These are phyloP conservation scores for Acanthurus tractus DNA, from an alignment of 2,797 vertebrate genomes.

Conservation along the genomic window DNA sequence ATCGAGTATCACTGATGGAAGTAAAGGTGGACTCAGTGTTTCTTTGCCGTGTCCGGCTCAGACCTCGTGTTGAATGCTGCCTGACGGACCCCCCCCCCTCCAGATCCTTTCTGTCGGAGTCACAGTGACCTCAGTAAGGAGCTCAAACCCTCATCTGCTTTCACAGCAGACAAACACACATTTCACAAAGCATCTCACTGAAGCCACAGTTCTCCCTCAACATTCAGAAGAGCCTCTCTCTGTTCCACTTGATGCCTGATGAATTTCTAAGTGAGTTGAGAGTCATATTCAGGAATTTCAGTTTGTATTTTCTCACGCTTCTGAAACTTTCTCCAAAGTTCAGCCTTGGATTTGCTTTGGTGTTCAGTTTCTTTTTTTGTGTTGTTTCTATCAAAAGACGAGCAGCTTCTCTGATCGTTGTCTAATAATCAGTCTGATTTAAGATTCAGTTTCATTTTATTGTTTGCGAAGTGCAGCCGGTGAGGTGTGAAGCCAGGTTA, in stretches of 20 bases:
- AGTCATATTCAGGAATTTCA: not conserved
- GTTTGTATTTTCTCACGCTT: not conserved
- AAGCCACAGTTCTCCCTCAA: not conserved
- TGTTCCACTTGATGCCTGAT: not conserved
- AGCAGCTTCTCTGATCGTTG: too few species aligned
- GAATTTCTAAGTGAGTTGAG: conserved; percentile 6
- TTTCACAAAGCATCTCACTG: conserved; percentile 2
- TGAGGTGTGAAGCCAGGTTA: too few species aligned
- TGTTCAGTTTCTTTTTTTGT: not conserved
- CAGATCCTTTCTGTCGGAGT: conserved; percentile 30
- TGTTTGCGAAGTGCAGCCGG: too few species aligned
- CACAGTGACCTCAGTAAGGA: conserved; percentile 51
- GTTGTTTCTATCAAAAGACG: not conserved
- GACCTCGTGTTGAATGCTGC: not conserved
- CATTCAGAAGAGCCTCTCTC: conserved; percentile 3
- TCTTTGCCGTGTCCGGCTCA: not conserved
- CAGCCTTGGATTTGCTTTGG: not conserved
- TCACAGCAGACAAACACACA: conserved; percentile 1
- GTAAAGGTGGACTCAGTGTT: too few species aligned
- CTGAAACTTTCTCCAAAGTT: not conserved
- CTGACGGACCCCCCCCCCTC: too few species aligned
- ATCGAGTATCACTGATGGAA: too few species aligned
- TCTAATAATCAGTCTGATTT: too few species aligned
- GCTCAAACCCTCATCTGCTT: conserved; percentile 26
- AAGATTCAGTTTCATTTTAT: too few species aligned